A percentile compares a stretch with the other conserved stretches of the same genome.
phyloP scores from a whole-genome alignment of 2,797 vertebrate genomes.

The Spondyliosoma cantharus region DNA sequence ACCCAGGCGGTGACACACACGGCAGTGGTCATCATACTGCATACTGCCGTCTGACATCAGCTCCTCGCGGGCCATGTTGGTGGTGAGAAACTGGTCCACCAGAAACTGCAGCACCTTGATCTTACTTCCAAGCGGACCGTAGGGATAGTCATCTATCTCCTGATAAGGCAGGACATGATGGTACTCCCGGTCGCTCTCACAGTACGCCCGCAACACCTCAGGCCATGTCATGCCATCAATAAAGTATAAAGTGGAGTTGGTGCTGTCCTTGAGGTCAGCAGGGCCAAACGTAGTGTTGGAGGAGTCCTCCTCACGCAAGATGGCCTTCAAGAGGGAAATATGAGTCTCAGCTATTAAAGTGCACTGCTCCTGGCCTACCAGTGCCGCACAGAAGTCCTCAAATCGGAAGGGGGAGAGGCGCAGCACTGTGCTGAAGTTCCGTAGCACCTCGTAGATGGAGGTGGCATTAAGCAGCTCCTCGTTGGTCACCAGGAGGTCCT shows the following conservation, averaged over 20 bases:
- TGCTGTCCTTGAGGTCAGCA: constrained; percentile 97
- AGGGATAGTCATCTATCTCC: constrained; percentile 95
- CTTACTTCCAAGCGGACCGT: constrained; percentile 92
- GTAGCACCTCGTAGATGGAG: constrained; percentile 95
- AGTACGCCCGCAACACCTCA: constrained; percentile 97
- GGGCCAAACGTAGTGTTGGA: constrained; percentile 99
- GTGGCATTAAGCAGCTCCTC: constrained; percentile 94
- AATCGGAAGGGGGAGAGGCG: constrained; percentile 98
- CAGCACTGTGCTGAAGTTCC: constrained; percentile 96
- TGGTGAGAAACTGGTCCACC: constrained; percentile 98
- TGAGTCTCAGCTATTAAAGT: constrained; percentile 98
- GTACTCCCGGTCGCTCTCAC: constrained; percentile 96
- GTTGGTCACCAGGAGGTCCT: constrained; percentile 94
- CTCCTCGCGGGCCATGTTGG: constrained; percentile 97
- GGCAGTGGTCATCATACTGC: constrained; percentile 97
- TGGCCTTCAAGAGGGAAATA: constrained; percentile 93
- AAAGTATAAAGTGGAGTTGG: constrained; percentile 98
- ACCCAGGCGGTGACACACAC: constrained; percentile 97
- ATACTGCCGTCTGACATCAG: constrained; percentile 97
- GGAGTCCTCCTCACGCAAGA: constrained; percentile 96
- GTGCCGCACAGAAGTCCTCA: constrained; percentile 97
- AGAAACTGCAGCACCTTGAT: constrained; percentile 97
- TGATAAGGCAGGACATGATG: constrained; percentile 93
- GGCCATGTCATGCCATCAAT: constrained; percentile 99
- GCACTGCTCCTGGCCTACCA: constrained; percentile 97